Evolutionary conservation across 2,888 invertebrate species (phyloP), one percentile per base, ranked within the genome.

Genomic region (Limenitis camilla): DNA sequence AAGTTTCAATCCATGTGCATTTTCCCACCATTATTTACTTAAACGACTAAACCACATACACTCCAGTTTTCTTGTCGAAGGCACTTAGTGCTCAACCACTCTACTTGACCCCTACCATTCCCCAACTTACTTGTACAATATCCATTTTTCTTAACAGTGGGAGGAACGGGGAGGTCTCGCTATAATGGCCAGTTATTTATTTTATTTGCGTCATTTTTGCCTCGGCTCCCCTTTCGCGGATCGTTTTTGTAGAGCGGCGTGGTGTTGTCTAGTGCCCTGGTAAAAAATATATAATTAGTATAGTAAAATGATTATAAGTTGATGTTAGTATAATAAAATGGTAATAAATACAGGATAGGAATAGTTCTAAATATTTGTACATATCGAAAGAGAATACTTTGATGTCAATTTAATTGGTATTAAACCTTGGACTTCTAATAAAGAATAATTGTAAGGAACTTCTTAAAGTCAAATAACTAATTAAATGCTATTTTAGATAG

Each of bases 131-230:
- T 61, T 57, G 58, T 51, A 46, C 46, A 46, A 46, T 32, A 49
- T 58, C 63, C 40, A n/a, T 31, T 57, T 63, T 60, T 46, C 49
- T 50, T 48, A 32, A 38, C 1, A 1, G 1, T 3, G 10, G 51
- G 52, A 65, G 55, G 60, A 54, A 29, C 48, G 11, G 61, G 63
- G 7, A 62, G 76, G 43, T 74, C 76, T 52, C 2, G 55, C 35
- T 62, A 58, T 42, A 53, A 40, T 71, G 75, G 79, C 40, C 57
- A 60, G 60, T 72, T 76, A 72, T 79, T 78, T 79, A 81, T 79
- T 81, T 81, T 81, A 81, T 81, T 81, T 74, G 77, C 76, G 76
- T 80, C 79, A 81, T 81, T 81, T 81, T 79, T 80, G 81, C 78
- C 71, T 64, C 71, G 74, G 66, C 78, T 75, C 77, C 79, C 79